Conservation (phyloP, 2,113 vertebrate genomes). For the Typhlomys cinereus region DNA sequence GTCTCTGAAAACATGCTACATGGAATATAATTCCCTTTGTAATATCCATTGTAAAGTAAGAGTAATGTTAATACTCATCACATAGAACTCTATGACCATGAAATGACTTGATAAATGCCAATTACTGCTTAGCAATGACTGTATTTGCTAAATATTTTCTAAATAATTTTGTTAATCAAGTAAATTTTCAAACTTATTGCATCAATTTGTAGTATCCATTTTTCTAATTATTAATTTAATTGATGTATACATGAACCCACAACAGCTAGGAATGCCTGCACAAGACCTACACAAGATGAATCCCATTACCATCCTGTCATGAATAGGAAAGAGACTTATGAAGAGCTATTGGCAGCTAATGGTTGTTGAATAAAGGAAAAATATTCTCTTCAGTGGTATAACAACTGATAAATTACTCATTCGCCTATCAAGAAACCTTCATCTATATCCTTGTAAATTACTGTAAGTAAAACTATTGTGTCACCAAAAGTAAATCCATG, state of each 20-base stretch:
- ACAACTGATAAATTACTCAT: not conserved
- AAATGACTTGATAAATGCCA: not conserved
- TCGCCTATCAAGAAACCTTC: not conserved
- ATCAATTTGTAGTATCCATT: not conserved
- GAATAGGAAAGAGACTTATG: not conserved
- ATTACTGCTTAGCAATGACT: not conserved
- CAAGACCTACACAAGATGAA: not conserved
- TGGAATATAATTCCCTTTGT: not conserved
- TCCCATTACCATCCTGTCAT: not conserved
- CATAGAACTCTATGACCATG: not conserved
- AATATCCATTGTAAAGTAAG: not conserved
- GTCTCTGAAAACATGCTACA: not conserved
- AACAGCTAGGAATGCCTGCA: not conserved
- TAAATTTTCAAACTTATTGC: not conserved
- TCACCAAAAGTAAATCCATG: not conserved
- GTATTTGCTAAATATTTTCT: not conserved
- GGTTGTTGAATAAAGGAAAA: not conserved
- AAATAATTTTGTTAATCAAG: not conserved
- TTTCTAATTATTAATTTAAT: constrained; percentile 11
- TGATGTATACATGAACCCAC: not conserved
- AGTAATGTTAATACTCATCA: not conserved
- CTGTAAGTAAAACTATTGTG: not conserved
- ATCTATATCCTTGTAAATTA: not conserved
- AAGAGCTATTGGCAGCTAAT: not conserved
- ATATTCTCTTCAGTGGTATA: not conserved